Conservation (phyloP, 2,113 vertebrate species). For the Crotalus tigris region DNA sequence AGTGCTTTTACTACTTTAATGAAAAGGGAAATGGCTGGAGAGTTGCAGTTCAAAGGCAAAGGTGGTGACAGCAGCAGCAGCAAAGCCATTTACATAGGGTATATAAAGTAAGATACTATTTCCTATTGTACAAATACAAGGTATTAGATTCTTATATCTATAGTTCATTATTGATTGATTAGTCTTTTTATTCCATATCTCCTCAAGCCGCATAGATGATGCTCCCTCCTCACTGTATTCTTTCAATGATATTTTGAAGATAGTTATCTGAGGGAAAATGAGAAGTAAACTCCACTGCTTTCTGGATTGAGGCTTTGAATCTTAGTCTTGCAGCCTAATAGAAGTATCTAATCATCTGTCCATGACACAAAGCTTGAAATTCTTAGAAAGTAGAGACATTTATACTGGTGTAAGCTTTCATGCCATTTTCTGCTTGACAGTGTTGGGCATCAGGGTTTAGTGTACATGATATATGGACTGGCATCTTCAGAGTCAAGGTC, state of each 20-base stretch:
- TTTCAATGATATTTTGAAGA: neutral
- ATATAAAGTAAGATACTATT: conserved; percentile 17
- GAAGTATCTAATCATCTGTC: neutral
- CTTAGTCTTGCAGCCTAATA: neutral
- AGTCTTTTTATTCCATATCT: neutral
- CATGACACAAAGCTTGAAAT: neutral
- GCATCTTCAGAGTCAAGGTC: neutral
- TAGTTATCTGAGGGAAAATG: neutral
- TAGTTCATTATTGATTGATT: neutral
- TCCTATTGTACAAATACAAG: neutral
- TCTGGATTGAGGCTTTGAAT: neutral
- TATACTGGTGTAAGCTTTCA: neutral
- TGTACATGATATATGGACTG: neutral
- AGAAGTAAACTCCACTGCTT: neutral
- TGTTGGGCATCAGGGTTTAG: neutral
- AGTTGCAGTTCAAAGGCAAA: conserved; percentile 14
- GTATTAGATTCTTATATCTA: neutral
- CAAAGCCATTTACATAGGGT: neutral
- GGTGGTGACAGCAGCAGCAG: neutral
- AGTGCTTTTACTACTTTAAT: conserved; percentile 29
- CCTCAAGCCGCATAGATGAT: neutral
- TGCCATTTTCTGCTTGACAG: neutral
- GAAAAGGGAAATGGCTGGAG: conserved; percentile 28
- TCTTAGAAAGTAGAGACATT: neutral
- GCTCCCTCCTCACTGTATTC: neutral